phyloP scores from a whole-genome alignment of 64 coral and sea anemone genomes.

The Porites lutea region DNA sequence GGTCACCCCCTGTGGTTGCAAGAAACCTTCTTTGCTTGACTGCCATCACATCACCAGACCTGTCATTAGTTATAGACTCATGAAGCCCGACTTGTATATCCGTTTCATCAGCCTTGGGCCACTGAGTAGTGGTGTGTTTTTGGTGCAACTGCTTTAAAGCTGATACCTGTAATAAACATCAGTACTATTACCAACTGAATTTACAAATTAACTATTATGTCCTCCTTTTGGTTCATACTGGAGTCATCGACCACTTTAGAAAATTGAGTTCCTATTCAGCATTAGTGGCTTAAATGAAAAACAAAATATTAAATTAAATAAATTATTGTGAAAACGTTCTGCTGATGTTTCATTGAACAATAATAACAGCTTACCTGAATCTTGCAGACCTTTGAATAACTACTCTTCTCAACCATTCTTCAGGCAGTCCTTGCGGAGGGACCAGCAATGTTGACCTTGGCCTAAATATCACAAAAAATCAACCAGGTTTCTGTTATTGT shows the following conservation, averaged over 20 bases:
- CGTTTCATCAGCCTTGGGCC: slow-evolving; percentile 53
- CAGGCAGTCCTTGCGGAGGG: slow-evolving; percentile 20
- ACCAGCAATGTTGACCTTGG: slow-evolving; percentile 68
- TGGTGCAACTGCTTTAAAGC: slow-evolving; percentile 21
- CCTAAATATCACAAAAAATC: neutral
- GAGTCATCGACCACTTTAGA: too few species aligned
- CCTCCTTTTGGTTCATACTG: neutral
- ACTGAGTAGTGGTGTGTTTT: slow-evolving; percentile 22
- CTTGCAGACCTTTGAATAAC: neutral
- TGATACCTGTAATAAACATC: slow-evolving; percentile 11
- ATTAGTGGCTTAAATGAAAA: too few species aligned
- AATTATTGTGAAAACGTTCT: too few species aligned
- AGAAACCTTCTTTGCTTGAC: neutral
- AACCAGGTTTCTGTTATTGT: too few species aligned
- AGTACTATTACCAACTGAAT: neutral
- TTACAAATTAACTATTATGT: neutral
- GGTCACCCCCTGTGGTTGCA: neutral
- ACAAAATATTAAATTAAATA: too few species aligned
- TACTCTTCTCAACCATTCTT: slow-evolving; percentile 17
- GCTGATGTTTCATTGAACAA: neutral
- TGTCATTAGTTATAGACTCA: slow-evolving; percentile 13
- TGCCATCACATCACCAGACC: slow-evolving; percentile 46
- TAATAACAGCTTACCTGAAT: neutral
- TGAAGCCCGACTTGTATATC: slow-evolving; percentile 41
- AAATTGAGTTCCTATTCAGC: too few species aligned